Percentiles rank a stretch among this genome's conserved stretches.
phyloP scores from a whole-genome alignment of 2,113 vertebrate genomes.

The Proterorhinus semilunaris region DNA sequence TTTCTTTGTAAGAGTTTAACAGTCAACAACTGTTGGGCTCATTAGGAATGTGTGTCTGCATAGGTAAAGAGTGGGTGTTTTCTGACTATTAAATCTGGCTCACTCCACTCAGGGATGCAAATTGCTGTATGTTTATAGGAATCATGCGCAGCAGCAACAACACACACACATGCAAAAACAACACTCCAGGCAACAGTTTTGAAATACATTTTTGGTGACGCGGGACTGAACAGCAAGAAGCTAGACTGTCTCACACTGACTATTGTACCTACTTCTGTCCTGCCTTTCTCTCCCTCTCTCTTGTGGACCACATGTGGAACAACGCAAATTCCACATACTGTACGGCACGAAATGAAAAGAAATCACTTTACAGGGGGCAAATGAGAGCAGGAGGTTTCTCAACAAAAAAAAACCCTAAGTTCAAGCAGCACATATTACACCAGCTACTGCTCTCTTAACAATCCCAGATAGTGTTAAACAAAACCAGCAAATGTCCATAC shows the following conservation, averaged over 20 bases:
- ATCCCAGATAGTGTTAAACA: constrained; percentile 62
- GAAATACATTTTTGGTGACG: constrained; percentile 22
- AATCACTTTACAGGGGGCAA: constrained; percentile 16
- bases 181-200: constrained; percentile 9
- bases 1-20: constrained; percentile 1
- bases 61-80: constrained; percentile 38
- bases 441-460: constrained; percentile 65
- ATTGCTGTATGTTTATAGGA: constrained; percentile 63
- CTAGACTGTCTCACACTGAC: constrained; percentile 15
- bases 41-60: constrained; percentile 23
- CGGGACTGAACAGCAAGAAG: constrained; percentile 15
- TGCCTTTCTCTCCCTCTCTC: constrained; percentile 34
- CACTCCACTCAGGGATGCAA: constrained; percentile 74
- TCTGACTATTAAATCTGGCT: constrained; percentile 51
- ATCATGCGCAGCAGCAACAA: constrained; percentile 39
- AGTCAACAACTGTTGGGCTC: not conserved
- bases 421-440: constrained; percentile 55
- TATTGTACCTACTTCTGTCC: constrained; percentile 40
- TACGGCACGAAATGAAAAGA: constrained; percentile 1
- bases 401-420: constrained; percentile 15
- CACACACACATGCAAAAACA: constrained; percentile 28
- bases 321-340: constrained; percentile 22
- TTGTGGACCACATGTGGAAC: constrained; percentile 53
- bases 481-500: constrained; percentile 62
- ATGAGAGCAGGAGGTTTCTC: constrained; percentile 9